Conservation (phyloP, 2,888 invertebrate species). For the Orthosia gothica region DNA sequence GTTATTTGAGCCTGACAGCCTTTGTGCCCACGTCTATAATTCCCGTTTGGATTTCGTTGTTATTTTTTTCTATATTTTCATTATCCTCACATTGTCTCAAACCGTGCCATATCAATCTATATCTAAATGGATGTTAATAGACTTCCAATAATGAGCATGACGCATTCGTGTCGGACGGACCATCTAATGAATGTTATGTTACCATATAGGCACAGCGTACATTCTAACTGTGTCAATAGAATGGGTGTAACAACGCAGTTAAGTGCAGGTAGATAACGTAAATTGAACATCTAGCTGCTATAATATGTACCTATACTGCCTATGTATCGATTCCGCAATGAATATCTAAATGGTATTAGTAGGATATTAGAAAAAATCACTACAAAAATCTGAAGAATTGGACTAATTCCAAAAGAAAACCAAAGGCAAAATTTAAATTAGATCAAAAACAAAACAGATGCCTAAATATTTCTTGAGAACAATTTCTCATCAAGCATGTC, state of each 20-base stretch:
- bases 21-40: too few relatives aligned
- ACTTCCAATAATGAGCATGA: conserved; percentile 61
- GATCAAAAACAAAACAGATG: neutral
- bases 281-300: conserved; percentile 19
- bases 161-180: conserved; percentile 46
- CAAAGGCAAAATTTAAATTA: neutral
- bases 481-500: conserved; percentile 11
- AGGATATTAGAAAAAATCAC: neutral
- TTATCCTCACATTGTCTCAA: conserved; percentile 20
- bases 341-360: neutral
- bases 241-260: conserved; percentile 55
- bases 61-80: neutral
- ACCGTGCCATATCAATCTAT: conserved; percentile 16
- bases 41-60: too few relatives aligned
- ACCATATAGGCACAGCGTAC: conserved; percentile 52
- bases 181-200: conserved; percentile 61
- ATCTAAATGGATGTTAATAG: conserved; percentile 51
- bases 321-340: neutral
- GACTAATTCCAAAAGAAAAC: neutral
- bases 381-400: neutral
- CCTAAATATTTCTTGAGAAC: neutral
- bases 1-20: too few relatives aligned
- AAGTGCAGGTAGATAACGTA: conserved; percentile 49
- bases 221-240: conserved; percentile 66
- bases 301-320: neutral